phyloP scores from a whole-genome alignment of 2,113 vertebrate genomes.

The Perca flavescens region DNA sequence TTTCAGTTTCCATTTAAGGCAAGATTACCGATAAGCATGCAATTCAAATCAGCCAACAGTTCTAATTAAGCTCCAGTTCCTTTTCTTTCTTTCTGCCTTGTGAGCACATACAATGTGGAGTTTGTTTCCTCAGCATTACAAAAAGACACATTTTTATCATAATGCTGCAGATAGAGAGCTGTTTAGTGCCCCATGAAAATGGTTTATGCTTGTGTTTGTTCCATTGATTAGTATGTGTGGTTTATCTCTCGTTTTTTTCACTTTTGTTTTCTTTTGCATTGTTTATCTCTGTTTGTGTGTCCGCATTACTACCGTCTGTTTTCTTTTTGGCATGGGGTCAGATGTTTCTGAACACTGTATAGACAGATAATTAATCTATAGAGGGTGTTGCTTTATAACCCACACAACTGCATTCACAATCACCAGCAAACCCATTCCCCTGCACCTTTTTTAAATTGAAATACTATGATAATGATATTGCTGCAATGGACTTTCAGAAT shows the following conservation, averaged over 20 bases:
- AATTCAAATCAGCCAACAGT: constrained; percentile 77
- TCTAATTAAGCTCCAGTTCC: constrained; percentile 77
- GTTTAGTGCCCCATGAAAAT: constrained; percentile 58
- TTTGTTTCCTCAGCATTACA: constrained; percentile 73
- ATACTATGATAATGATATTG: constrained; percentile 10
- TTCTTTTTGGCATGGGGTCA: constrained; percentile 41
- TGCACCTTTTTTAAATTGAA: neutral
- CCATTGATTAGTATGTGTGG: constrained; percentile 57
- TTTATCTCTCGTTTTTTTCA: constrained; percentile 39
- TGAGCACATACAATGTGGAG: constrained; percentile 68
- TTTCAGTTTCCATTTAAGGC: constrained; percentile 80
- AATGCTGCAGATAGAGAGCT: constrained; percentile 74
- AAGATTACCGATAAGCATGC: constrained; percentile 77
- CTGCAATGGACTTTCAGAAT: constrained; percentile 9
- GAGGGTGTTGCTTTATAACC: constrained; percentile 16
- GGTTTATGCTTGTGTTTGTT: constrained; percentile 47
- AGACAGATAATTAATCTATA: constrained; percentile 56
- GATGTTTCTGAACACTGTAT: constrained; percentile 30
- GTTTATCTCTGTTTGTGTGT: constrained; percentile 45
- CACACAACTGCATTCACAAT: constrained; percentile 6
- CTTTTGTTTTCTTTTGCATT: constrained; percentile 19
- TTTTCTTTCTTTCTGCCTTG: constrained; percentile 71
- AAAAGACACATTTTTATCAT: constrained; percentile 72
- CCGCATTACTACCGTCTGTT: constrained; percentile 27
- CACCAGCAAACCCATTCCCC: neutral